Evolutionary conservation across 1,140 invertebrate species (phyloP).

Genomic region (Trachymyrmex septentrionalis): DNA sequence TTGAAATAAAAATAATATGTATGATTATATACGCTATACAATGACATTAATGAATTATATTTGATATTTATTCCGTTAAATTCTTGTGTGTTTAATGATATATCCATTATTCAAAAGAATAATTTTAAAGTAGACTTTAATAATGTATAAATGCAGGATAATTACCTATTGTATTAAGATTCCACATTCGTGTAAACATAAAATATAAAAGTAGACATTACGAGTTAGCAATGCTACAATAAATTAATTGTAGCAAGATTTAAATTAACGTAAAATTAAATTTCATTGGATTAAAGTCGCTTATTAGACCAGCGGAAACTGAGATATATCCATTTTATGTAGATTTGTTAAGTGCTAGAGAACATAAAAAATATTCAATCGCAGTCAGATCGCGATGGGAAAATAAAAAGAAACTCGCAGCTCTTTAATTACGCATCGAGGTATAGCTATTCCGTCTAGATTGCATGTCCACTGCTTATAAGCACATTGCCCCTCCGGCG

Average conservation of each 20-base stretch:
- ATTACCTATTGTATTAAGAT: conserved; percentile 34
- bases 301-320: conserved; percentile 41
- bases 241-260: conserved; percentile 35
- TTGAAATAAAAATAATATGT: neutral
- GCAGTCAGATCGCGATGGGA: conserved; percentile 22
- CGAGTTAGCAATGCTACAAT: neutral
- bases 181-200: neutral
- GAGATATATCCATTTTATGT: conserved; percentile 49
- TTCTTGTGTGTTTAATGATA: conserved; percentile 10
- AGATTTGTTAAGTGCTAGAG: conserved; percentile 42
- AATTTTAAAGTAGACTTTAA: conserved; percentile 5
- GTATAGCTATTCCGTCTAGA: conserved; percentile 48
- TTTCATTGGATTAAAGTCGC: conserved; percentile 51
- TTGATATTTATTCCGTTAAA: conserved; percentile 17
- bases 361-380: conserved; percentile 50
- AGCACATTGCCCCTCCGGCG: conserved; percentile 41
- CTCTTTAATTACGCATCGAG: conserved; percentile 53
- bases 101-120: conserved; percentile 5
- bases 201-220: conserved; percentile 1
- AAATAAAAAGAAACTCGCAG: conserved; percentile 32
- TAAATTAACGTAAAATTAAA: conserved; percentile 56
- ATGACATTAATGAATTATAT: conserved; percentile 1
- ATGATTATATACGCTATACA: neutral
- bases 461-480: conserved; percentile 55
- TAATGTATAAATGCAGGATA: conserved; percentile 9